Conservation (phyloP, 2,888 invertebrate species). For the Apotomis capreana region DNA sequence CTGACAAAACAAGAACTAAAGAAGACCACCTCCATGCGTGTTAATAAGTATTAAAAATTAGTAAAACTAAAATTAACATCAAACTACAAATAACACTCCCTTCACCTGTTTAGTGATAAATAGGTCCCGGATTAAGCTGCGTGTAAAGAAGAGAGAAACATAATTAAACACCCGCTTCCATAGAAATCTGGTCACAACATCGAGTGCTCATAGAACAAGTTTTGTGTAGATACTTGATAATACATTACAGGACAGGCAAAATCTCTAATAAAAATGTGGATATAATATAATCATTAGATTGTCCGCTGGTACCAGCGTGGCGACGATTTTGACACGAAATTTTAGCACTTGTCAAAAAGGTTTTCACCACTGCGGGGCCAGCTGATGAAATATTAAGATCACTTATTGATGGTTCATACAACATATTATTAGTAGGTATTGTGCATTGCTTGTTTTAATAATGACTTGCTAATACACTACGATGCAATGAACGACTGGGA, state of each 20-base stretch:
- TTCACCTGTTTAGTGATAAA: conserved; percentile 84
- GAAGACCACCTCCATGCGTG: conserved; percentile 7
- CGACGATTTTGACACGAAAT: too few species aligned
- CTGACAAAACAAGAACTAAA: not conserved
- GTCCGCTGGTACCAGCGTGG: too few species aligned
- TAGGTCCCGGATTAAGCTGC: conserved; percentile 84
- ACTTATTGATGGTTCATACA: not conserved
- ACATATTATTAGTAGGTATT: not conserved
- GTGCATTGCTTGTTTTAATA: not conserved
- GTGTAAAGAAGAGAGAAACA: conserved; percentile 82
- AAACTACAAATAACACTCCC: conserved; percentile 74
- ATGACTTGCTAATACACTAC: not conserved
- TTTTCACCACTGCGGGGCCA: too few species aligned
- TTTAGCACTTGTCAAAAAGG: too few species aligned
- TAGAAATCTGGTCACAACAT: conserved; percentile 16
- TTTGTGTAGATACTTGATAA: conserved; percentile 38
- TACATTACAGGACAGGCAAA: not conserved
- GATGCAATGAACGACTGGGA: not conserved
- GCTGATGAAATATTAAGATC: not conserved
- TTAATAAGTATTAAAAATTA: conserved; percentile 35
- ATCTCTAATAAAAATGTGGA: too few species aligned
- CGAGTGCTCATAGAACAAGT: conserved; percentile 42
- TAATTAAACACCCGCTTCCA: conserved; percentile 67
- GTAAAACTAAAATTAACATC: conserved; percentile 54
- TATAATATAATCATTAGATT: too few species aligned